Evolutionary conservation across 23 tunicate genomes (phyloP).

Genomic region (Clavelina lepadiformis): DNA sequence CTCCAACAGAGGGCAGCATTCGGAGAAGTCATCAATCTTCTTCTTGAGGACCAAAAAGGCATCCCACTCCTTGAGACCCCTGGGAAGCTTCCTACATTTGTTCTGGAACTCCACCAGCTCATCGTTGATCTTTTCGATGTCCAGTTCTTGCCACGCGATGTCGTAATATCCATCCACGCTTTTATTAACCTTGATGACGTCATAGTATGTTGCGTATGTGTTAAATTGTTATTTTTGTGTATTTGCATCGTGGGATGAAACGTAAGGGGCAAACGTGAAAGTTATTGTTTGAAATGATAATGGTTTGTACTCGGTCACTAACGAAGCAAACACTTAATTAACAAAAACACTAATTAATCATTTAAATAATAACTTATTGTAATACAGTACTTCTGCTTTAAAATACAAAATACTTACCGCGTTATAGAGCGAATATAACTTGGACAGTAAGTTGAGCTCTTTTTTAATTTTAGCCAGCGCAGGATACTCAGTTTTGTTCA

Average conservation of each 20-base stretch:
- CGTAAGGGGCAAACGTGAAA: too few relatives aligned
- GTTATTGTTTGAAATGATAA: too few relatives aligned
- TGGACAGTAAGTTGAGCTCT: slow-evolving; percentile 86
- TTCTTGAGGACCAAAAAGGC: slow-evolving; percentile 77
- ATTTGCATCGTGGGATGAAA: too few relatives aligned
- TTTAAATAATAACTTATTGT: not conserved
- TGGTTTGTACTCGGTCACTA: too few relatives aligned
- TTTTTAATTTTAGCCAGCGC: slow-evolving; percentile 77
- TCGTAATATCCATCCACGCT: slow-evolving; percentile 92
- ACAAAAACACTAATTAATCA: not conserved
- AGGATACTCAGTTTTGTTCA: slow-evolving; percentile 86
- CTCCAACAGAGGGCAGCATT: slow-evolving; percentile 93
- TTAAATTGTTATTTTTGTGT: too few relatives aligned
- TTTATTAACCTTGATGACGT: slow-evolving; percentile 68
- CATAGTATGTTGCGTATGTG: too few relatives aligned
- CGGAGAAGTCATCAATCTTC: slow-evolving; percentile 94
- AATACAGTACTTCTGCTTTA: not conserved
- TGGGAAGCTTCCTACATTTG: slow-evolving; percentile 88
- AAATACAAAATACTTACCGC: slow-evolving; percentile 33
- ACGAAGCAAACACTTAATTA: too few relatives aligned
- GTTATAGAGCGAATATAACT: slow-evolving; percentile 84
- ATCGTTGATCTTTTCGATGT: slow-evolving; percentile 75
- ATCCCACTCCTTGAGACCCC: slow-evolving; percentile 80
- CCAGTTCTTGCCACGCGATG: slow-evolving; percentile 84
- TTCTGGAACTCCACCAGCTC: slow-evolving; percentile 87